Base-by-base conservation (phyloP, 2,113 vertebrate species). In the Sceloporus tristichus region DNA sequence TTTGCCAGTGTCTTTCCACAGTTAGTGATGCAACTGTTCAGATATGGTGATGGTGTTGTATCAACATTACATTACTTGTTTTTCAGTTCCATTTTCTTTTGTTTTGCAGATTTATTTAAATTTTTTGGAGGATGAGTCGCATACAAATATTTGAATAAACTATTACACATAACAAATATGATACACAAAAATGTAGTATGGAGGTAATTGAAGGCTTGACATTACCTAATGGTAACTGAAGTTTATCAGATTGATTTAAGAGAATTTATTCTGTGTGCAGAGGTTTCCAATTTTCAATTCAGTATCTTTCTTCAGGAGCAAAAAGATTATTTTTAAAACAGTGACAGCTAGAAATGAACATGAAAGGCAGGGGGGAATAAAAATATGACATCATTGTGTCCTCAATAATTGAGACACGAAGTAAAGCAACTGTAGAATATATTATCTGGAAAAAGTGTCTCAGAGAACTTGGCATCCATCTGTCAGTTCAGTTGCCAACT, bases 371-470 rank as follows among this genome's bases (percentile, higher is more conserved):
- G 62, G 13, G 1, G 10, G 56, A 71, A 74, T 59, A 75, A 54
- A 62, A 40, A 16, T 62, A 76, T 75, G 21, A 84, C 56, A n/a
- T 62, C n/a, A 62, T 18, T 75, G 11, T 75, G n/a, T 85, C 71
- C 54, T 76, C 53, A 66, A 4, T 25, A 87, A 48, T 38, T 77
- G 7, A 89, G 53, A 84, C 27, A 10, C 53, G 82, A 92, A 87
- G 23, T 53, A 76, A 82, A 86, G 16, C 21, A 62, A 48, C 56
- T 88, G 56, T 66, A 93, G 90, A 53, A 92, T 86, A 87, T 77
- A 82, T 23, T 89, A 18, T 86, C 88, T 91, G 91, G 91, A 90
- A 94, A 94, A 92, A 93, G 77, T 89, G 62, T 82, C 79, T 92
- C 85, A 84, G 89, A 88, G 5, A 82, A 71, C 91, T 89, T 91